Evolutionary conservation across 2,797 vertebrate genomes (phyloP).

Genomic region (Tenualosa ilisha): DNA sequence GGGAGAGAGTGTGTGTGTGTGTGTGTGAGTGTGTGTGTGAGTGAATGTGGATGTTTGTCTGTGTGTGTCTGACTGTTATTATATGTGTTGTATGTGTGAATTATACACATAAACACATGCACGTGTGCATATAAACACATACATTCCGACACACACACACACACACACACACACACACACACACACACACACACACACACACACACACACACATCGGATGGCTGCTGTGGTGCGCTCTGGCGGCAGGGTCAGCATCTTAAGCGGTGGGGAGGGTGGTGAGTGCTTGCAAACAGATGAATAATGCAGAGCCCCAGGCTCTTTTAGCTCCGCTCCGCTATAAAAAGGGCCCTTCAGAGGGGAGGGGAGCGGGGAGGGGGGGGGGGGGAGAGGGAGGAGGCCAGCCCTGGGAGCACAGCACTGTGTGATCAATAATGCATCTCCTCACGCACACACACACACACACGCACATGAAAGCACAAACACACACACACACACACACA

Average conservation of each 20-base stretch:
- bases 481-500: neutral
- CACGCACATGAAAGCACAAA: neutral
- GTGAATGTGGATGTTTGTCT: neutral
- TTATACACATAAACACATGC: neutral
- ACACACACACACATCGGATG: neutral
- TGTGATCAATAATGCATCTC: constrained; percentile 42
- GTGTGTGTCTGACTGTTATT: neutral
- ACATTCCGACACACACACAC: neutral
- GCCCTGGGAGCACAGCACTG: neutral
- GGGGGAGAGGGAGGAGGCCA: neutral
- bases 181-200: constrained; percentile 7
- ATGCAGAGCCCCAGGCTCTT: constrained; percentile 15
- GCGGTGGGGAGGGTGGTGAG: neutral
- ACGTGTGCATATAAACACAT: neutral
- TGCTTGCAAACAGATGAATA: constrained; percentile 29
- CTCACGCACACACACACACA: neutral
- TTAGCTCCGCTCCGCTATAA: constrained; percentile 17
- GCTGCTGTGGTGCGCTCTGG: neutral
- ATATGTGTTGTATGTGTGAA: neutral
- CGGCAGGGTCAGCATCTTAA: neutral
- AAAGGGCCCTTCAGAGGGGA: neutral
- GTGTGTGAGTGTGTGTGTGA: neutral
- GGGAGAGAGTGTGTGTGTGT: neutral
- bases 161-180: constrained; percentile 2
- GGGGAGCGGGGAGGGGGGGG: neutral